A percentile compares a stretch with the other conserved stretches of the same genome.
Evolutionary conservation across 2,113 vertebrate species (phyloP).

Genomic region (Melanotaenia duboulayi): DNA sequence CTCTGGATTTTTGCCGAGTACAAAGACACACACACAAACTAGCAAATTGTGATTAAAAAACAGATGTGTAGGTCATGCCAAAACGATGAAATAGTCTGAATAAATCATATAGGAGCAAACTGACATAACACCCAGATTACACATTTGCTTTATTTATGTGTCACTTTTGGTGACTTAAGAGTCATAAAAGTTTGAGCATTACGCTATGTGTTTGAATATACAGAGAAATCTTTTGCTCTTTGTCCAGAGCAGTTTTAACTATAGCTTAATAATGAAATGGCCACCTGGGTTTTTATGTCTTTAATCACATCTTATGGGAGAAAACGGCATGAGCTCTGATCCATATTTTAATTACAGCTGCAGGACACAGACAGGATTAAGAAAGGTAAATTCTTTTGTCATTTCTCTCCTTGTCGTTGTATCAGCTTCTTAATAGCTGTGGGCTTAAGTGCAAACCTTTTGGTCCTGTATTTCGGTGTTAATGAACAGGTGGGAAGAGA

Average conservation of each 20-base stretch:
- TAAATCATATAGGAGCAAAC: constrained; percentile 42
- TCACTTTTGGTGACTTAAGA: constrained; percentile 20
- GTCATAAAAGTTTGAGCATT: background rate
- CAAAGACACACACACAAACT: constrained; percentile 42
- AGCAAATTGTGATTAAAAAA: constrained; percentile 75
- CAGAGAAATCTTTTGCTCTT: constrained; percentile 6
- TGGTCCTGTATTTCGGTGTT: constrained; percentile 25
- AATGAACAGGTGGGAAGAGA: constrained; percentile 57
- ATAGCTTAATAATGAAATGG: constrained; percentile 37
- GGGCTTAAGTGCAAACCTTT: constrained; percentile 46
- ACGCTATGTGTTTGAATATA: background rate
- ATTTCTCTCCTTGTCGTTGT: constrained; percentile 41
- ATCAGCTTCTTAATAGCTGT: constrained; percentile 42
- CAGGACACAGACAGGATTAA: constrained; percentile 60
- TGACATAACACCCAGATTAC: constrained; percentile 42
- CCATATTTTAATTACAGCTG: constrained; percentile 69
- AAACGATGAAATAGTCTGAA: constrained; percentile 57
- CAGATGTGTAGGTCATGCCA: constrained; percentile 59
- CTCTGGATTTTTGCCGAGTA: constrained; percentile 71
- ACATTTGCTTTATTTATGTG: constrained; percentile 14
- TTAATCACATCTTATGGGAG: constrained; percentile 21
- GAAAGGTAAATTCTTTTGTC: constrained; percentile 49
- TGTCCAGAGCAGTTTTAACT: constrained; percentile 1
- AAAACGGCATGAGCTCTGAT: constrained; percentile 37
- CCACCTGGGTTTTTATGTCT: constrained; percentile 23